These are phyloP conservation scores for Aplochiton taeniatus DNA, from an alignment of 2,797 vertebrate genomes.

Conservation along the genomic window DNA sequence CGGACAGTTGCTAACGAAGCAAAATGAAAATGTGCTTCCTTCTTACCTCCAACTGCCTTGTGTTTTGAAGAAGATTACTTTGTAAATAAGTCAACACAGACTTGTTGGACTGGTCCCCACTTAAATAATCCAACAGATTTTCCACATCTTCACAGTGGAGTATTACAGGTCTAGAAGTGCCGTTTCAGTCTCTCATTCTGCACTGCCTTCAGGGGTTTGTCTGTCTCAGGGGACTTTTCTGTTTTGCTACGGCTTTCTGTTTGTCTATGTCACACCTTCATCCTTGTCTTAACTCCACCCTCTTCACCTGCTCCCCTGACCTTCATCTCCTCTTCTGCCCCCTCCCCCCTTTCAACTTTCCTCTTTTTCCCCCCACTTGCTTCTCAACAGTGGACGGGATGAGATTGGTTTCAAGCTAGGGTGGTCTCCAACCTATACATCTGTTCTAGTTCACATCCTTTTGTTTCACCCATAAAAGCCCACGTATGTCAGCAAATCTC, in stretches of 20 bases:
- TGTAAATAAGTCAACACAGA: constrained; percentile 13
- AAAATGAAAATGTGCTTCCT: too few relatives aligned
- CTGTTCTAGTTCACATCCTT: too few relatives aligned
- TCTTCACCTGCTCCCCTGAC: constrained; percentile 36
- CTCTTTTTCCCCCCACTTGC: too few relatives aligned
- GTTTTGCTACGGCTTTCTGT: constrained; percentile 44
- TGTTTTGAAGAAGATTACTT: constrained; percentile 1
- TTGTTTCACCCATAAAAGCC: too few relatives aligned
- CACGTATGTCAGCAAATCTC: constrained; percentile 18
- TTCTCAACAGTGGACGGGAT: too few relatives aligned
- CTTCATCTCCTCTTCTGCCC: constrained; percentile 17
- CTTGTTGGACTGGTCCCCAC: constrained; percentile 28
- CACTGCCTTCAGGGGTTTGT: constrained; percentile 23
- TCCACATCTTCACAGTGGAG: constrained; percentile 29
- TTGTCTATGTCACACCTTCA: constrained; percentile 60
- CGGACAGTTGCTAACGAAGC: too few relatives aligned
- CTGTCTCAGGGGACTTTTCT: constrained; percentile 51
- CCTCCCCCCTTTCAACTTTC: neutral
- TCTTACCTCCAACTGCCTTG: neutral
- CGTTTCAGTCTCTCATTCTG: constrained; percentile 44
- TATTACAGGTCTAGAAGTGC: constrained; percentile 15
- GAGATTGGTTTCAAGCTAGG: too few relatives aligned
- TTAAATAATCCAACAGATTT: constrained; percentile 6
- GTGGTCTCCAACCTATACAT: neutral
- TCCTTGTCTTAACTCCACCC: constrained; percentile 64